Evolutionary conservation across 2,888 invertebrate species (phyloP).

Genomic region (Chloroclysta siterata): DNA sequence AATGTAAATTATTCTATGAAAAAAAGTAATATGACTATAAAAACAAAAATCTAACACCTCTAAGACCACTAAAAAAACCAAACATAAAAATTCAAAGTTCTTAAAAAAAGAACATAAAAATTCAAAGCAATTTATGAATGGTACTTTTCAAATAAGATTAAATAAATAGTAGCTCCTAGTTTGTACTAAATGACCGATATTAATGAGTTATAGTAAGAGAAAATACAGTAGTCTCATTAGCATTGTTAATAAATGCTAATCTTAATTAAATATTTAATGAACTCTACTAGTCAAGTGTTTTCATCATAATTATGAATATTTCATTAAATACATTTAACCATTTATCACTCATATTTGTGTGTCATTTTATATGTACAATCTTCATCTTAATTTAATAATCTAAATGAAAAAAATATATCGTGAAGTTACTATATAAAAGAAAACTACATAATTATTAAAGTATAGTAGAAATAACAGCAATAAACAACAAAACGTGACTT

Average conservation of each 20-base stretch:
- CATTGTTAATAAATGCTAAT: not conserved
- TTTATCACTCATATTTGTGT: slow-evolving; percentile 70
- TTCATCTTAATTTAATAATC: slow-evolving; percentile 32
- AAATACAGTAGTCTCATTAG: not conserved
- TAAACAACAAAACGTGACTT: not conserved
- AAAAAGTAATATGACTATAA: too few relatives aligned
- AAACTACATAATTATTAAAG: not conserved
- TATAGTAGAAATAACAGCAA: not conserved
- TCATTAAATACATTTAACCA: slow-evolving; percentile 16
- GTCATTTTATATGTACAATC: slow-evolving; percentile 61
- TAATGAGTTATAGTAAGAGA: not conserved
- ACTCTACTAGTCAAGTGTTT: too few relatives aligned
- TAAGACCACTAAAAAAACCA: too few relatives aligned
- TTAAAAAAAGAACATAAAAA: too few relatives aligned
- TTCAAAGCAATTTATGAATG: too few relatives aligned
- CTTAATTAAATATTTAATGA: too few relatives aligned
- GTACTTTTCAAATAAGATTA: too few relatives aligned
- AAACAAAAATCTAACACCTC: too few relatives aligned
- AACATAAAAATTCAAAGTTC: too few relatives aligned
- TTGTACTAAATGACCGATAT: too few relatives aligned
- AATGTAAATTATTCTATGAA: too few relatives aligned
- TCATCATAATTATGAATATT: not conserved
- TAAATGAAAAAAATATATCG: not conserved
- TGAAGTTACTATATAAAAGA: not conserved
- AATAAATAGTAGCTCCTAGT: too few relatives aligned